Base-by-base conservation (phyloP, 1,140 invertebrate species). In the Harlomillsia oculata region DNA sequence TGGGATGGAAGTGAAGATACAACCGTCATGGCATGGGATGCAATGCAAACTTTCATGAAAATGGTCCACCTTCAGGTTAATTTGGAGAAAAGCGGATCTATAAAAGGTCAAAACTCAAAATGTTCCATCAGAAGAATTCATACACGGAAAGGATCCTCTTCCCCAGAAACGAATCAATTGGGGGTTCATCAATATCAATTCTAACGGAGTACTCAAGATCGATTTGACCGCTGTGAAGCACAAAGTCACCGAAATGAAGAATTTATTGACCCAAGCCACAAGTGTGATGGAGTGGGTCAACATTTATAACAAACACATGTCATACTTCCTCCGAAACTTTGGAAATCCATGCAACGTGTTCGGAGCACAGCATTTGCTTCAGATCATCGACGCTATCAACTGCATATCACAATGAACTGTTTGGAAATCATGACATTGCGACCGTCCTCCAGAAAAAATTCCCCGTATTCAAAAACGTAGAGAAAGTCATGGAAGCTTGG, bases 241-340 rank as follows among this genome's bases (percentile, higher is more conserved):
- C 2, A 30, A 34, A 9, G 9, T 52, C 4, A 36, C 20, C 2
- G 59, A 60, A 50, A 60, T 60, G 59, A 40, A 40, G 21, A 21
- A 16, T 2, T 21, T 46, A 13, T 36, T 60, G 6, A 26, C 37
- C 9, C 45, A 54, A 20, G 6, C 59, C 21, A n/a, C 16, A 36
- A 43, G 45, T 13, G 41, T 56, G 11, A 18, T 60, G 28, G 40
- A 50, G 8, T 60, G 53, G 53, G 23, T 60, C 25, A 54, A 60
- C 28, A 18, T 49, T 23, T 55, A 32, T 32, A 60, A 60, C 46
- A 49, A 55, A 13, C 50, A 60, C 20, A 25, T 60, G 9, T 16
- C 6, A 13, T 60, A 56, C 28, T 56, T 60, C 41, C 45, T 60
- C 32, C 34, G 59, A 28, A 60, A 60, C 39, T 60, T 50, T 40